Evolutionary conservation across 1,140 invertebrate species (phyloP).

Genomic region (Drosophila jambulina): DNA sequence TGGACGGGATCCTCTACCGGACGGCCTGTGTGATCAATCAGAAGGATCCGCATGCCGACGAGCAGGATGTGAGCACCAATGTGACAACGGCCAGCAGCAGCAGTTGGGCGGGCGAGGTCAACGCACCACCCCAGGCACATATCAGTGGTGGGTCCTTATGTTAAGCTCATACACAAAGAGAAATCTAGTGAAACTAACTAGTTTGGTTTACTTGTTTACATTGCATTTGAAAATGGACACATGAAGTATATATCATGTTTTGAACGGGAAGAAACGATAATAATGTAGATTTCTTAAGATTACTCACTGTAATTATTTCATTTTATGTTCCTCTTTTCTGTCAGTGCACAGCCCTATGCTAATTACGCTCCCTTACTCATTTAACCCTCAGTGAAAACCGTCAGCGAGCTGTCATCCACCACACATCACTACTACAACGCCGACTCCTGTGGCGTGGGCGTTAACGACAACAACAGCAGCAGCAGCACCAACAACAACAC

Average conservation of each 20-base stretch:
- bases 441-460: slow-evolving; percentile 79
- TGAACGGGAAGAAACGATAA: neutral
- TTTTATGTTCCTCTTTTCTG: neutral
- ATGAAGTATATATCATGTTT: too few species aligned
- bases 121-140: slow-evolving; percentile 69
- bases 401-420: slow-evolving; percentile 84
- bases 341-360: neutral
- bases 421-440: slow-evolving; percentile 84
- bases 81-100: slow-evolving; percentile 70
- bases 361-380: slow-evolving; percentile 13
- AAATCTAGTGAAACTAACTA: too few species aligned
- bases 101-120: slow-evolving; percentile 69
- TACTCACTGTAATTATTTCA: neutral
- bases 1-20: slow-evolving; percentile 81
- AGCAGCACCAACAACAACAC: slow-evolving; percentile 51
- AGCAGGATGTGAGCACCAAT: slow-evolving; percentile 73
- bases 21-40: slow-evolving; percentile 82
- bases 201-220: neutral
- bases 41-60: slow-evolving; percentile 63
- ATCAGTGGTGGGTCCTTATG: slow-evolving; percentile 71
- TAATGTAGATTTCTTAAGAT: neutral
- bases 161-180: neutral
- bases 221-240: neutral
- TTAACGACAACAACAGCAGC: slow-evolving; percentile 58
- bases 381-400: slow-evolving; percentile 73